Evolutionary conservation across 1,140 invertebrate species (phyloP).

Genomic region (Thaumetopoea pityocampa): DNA sequence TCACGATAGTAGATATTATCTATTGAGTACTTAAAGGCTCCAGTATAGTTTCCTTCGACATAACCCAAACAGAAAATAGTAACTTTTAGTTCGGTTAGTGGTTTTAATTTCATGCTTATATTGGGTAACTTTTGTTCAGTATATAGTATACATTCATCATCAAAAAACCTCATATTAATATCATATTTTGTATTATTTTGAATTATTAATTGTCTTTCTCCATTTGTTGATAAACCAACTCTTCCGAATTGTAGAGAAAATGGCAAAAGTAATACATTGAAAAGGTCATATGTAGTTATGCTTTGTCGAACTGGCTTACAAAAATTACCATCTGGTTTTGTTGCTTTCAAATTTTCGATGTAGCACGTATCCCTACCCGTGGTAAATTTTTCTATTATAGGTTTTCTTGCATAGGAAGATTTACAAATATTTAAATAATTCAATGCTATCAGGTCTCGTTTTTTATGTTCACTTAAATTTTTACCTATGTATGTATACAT

Average conservation of each 20-base stretch:
- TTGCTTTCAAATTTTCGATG: constrained; percentile 1
- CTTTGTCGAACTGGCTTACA: constrained; percentile 28
- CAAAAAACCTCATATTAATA: constrained; percentile 39
- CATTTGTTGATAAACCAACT: constrained; percentile 44
- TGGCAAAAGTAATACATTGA: constrained; percentile 41
- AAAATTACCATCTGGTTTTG: constrained; percentile 24
- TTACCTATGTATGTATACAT: constrained; percentile 46
- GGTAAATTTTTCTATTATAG: constrained; percentile 27
- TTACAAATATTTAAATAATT: constrained; percentile 36
- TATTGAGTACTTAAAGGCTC: constrained; percentile 48
- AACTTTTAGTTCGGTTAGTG: constrained; percentile 29
- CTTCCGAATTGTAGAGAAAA: constrained; percentile 48
- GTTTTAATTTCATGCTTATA: constrained; percentile 35
- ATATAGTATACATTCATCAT: constrained; percentile 40
- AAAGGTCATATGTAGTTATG: constrained; percentile 40
- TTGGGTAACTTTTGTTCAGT: constrained; percentile 32
- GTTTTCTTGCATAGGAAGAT: constrained; percentile 22
- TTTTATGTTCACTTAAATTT: constrained; percentile 30
- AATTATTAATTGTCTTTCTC: constrained; percentile 42
- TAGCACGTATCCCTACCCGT: constrained; percentile 33
- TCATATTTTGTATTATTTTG: constrained; percentile 49
- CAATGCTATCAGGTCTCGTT: constrained; percentile 27
- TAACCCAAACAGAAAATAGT: constrained; percentile 43
- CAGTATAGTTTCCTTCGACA: constrained; percentile 32
- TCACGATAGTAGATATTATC: constrained; percentile 41